Base-by-base conservation (phyloP, 2,888 invertebrate species). In the Blera fallax region DNA sequence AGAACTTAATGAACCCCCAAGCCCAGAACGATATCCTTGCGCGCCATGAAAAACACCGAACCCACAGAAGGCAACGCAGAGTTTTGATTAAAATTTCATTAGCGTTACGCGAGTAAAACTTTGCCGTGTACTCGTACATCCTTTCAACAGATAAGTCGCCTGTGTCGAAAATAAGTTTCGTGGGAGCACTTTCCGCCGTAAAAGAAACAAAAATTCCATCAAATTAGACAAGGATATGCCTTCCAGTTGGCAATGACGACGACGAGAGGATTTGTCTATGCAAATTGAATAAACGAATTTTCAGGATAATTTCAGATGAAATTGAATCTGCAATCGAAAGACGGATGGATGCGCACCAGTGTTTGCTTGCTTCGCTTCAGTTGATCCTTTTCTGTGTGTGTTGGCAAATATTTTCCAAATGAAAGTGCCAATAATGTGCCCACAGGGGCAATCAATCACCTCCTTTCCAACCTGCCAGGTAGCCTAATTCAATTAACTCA, bases 21-120 rank as follows among this genome's bases (percentile, higher is more conserved):
- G 83, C 83, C 18, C 6, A 37, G 16, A 27, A 56, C 32, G 58
- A 83, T 52, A 76, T 43, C 48, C 11, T 18, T 24, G 11, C 32
- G 11, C 32, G 64, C 60, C 54, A 65, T 48, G 60, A 40, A 62
- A 40, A 62, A 40, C 58, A 29, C 3, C 24, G 16, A 54, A 73
- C 18, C 54, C 62, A 45, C 72, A 48, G 8, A 54, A 43, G 11
- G n/a, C 37, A 69, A 18, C 48, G 5, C 24, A 29, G 50, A 64
- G 50, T 79, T 84, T 84, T 79, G 79, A 84, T 79, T 74, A 79
- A 73, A 84, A 84, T 84, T 84, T 69, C 83, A 84, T 84, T 79
- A 70, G 62, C 62, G 54, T 8, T 29, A 43, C 52, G 65, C 43
- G 37, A 60, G 45, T 54, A 69, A 69, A 84, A 84, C 69, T 84